Evolutionary conservation across 2,797 vertebrate species (phyloP), one percentile per base, ranked within the genome.

Genomic region (Poeciliopsis turneri): DNA sequence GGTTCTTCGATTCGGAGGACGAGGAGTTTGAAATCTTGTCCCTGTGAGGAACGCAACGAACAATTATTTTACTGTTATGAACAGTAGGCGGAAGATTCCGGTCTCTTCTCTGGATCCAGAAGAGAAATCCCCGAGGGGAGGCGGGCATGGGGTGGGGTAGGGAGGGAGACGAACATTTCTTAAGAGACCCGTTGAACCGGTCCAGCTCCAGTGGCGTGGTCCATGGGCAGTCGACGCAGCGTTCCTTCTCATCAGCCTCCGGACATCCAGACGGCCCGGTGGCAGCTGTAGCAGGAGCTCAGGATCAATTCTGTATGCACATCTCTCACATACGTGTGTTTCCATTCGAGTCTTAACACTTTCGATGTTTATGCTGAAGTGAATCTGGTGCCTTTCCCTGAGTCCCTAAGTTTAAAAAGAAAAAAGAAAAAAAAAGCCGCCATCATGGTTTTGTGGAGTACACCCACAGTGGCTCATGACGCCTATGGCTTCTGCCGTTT

Each of bases 1-100:
- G 98, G 82, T 99, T 98, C 93, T 99, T 99, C 85, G 98, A 99
- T 87, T 99, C 98, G 0, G 98, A 99, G 91, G 98, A 99, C 12
- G 98, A 99, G 92, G 98, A 99, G 94, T 99, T 99, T 81, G 98
- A 99, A 94, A 99, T 99, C 89, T 93, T 99, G 83, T 98, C 98
- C 87, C 96, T 99, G 90, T 99, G 95, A 99, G 87, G 93, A 87
- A 80, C 57, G 20, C 2, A 81, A 86, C 2, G 55, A 71, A 84
- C 84, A 83, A 78, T 88, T 82, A 88, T 81, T 84, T 55, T 77
- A 61, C 89, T 84, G 88, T 88, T 83, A 68, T 84, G 23, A 36
- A 84, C 89, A 79, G 83, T 53, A 61, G 78, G 81, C 46, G 10
- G 84, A 36, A 55, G 78, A 84, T 81, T 88, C 76, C 75, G 1